These are phyloP conservation scores for Heliangelus exortis DNA, from an alignment of 2,797 vertebrate genomes.

Conservation along the genomic window DNA sequence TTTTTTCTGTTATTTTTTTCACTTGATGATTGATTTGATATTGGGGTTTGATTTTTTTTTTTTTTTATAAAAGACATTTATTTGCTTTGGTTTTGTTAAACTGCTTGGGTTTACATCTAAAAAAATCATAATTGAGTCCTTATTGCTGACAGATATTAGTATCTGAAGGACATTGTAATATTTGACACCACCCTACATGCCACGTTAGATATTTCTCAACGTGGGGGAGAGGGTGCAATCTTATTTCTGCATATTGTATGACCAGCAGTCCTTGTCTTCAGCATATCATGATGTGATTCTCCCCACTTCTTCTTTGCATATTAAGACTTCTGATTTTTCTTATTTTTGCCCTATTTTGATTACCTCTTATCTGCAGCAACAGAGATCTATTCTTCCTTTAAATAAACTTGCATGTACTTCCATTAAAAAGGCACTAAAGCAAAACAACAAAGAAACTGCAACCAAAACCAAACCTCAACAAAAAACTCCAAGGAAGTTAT, in stretches of 20 bases:
- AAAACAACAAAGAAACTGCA: neutral
- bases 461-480: neutral
- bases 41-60: too few relatives aligned
- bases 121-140: neutral
- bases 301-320: neutral
- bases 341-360: neutral
- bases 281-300: neutral
- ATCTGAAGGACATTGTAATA: neutral
- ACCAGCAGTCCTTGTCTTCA: neutral
- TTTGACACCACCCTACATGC: neutral
- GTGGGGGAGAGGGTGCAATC: neutral
- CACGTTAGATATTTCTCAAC: neutral
- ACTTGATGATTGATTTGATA: neutral
- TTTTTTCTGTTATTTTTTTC: neutral
- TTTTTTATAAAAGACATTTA: neutral
- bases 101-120: neutral
- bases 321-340: neutral
- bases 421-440: neutral
- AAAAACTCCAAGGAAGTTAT: neutral
- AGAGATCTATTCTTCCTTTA: neutral
- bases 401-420: neutral
- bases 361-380: neutral
- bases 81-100: neutral
- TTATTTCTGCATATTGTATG: neutral
- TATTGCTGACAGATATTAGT: neutral